Percentiles rank a stretch among this genome's conserved stretches.
Evolutionary conservation across 2,888 invertebrate genomes (phyloP).

Genomic region (Parnassius orleans): DNA sequence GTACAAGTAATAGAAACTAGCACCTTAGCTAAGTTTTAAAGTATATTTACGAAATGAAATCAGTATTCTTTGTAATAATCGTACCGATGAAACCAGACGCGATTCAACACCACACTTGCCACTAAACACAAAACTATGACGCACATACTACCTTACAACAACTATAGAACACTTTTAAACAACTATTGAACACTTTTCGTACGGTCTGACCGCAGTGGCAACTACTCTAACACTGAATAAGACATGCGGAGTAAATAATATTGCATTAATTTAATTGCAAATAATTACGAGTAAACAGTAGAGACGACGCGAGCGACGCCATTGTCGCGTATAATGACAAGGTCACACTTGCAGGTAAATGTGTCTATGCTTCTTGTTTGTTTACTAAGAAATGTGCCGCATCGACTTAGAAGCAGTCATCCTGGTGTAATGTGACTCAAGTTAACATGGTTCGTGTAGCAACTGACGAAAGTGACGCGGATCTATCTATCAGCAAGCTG

Average conservation of each 20-base stretch:
- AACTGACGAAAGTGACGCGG: no score
- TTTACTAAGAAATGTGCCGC: not conserved
- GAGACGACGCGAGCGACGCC: slow-evolving; percentile 50
- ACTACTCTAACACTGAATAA: slow-evolving; percentile 45
- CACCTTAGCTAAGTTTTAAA: not conserved
- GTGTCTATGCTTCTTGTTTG: not conserved
- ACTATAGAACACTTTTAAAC: not conserved
- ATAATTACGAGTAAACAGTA: slow-evolving; percentile 67
- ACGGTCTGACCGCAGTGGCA: slow-evolving; percentile 10
- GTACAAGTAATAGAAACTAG: not conserved
- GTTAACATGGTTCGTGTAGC: no score
- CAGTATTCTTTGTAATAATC: not conserved
- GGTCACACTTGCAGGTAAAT: slow-evolving; percentile 18
- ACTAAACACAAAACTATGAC: slow-evolving; percentile 5
- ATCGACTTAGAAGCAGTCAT: not conserved
- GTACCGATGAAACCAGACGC: not conserved
- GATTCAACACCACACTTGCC: slow-evolving; percentile 3
- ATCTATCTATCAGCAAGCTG: no score
- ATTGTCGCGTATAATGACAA: slow-evolving; percentile 41
- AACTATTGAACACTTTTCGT: not conserved
- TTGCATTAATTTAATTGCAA: slow-evolving; percentile 68
- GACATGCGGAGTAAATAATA: slow-evolving; percentile 55
- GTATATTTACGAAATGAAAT: slow-evolving; percentile 17
- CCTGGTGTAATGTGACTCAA: not conserved
- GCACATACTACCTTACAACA: not conserved